Conservation (phyloP, 2,888 invertebrate species). For the Synanthedon myopaeformis region DNA sequence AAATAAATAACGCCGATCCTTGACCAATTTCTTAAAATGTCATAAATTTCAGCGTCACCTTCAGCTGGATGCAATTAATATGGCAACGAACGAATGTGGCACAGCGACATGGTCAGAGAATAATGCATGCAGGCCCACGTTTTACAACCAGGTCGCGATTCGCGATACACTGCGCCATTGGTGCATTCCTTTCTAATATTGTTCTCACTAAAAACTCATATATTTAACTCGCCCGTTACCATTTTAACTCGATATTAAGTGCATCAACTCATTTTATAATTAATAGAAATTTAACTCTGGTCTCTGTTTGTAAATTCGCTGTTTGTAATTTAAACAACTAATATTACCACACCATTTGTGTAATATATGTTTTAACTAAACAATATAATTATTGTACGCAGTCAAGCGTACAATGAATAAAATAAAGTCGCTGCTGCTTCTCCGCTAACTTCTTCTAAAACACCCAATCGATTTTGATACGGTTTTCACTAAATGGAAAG, state of each 20-base stretch:
- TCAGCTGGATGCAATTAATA: conserved; percentile 1
- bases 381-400: too few species aligned
- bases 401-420: too few species aligned
- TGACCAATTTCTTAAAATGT: not conserved
- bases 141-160: conserved; percentile 13
- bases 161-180: conserved; percentile 18
- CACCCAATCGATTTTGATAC: too few species aligned
- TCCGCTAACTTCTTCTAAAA: too few species aligned
- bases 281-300: too few species aligned
- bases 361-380: too few species aligned
- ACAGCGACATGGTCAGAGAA: conserved; percentile 12
- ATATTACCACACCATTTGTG: too few species aligned
- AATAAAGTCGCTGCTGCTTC: too few species aligned
- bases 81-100: conserved; percentile 8
- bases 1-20: not conserved
- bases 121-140: conserved; percentile 19
- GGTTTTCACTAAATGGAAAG: too few species aligned
- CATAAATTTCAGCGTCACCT: conserved; percentile 2
- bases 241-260: not conserved
- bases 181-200: conserved; percentile 26
- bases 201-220: conserved; percentile 27
- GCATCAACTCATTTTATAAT: too few species aligned
- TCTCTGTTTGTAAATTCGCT: too few species aligned
- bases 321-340: too few species aligned
- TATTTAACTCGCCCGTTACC: conserved; percentile 9